These are phyloP conservation scores for Threskiornis aethiopicus DNA, from an alignment of 2,797 vertebrate species.

Conservation along the genomic window DNA sequence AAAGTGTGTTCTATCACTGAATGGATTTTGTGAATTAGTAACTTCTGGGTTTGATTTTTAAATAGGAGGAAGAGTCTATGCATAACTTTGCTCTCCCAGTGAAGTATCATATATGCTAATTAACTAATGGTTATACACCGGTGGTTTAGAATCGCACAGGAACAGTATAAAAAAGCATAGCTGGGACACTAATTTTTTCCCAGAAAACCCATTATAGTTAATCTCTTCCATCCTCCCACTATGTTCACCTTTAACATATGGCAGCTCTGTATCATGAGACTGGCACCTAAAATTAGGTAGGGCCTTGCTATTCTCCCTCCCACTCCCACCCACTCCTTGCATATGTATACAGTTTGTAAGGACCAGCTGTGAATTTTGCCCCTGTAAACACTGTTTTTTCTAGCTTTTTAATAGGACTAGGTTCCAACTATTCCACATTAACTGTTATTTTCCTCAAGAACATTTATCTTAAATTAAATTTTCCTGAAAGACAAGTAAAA, in stretches of 20 bases:
- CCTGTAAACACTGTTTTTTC: slow-evolving; percentile 41
- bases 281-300: slow-evolving; percentile 60
- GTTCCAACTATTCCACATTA: neutral
- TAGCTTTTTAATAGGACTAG: neutral
- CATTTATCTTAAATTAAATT: neutral
- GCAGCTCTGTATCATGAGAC: slow-evolving; percentile 59
- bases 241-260: slow-evolving; percentile 59
- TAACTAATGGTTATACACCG: neutral
- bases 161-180: neutral
- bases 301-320: slow-evolving; percentile 66
- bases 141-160: neutral
- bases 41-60: neutral
- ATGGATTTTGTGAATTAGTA: neutral
- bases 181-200: neutral
- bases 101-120: neutral
- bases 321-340: slow-evolving; percentile 53
- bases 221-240: slow-evolving; percentile 57
- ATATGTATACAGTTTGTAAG: slow-evolving; percentile 58
- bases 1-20: neutral
- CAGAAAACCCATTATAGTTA: neutral
- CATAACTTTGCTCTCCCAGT: neutral
- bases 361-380: slow-evolving; percentile 63
- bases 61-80: neutral
- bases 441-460: neutral
- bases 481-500: neutral